These are phyloP conservation scores for Ammospiza caudacuta DNA, from an alignment of 2,113 vertebrate species.

Conservation along the genomic window DNA sequence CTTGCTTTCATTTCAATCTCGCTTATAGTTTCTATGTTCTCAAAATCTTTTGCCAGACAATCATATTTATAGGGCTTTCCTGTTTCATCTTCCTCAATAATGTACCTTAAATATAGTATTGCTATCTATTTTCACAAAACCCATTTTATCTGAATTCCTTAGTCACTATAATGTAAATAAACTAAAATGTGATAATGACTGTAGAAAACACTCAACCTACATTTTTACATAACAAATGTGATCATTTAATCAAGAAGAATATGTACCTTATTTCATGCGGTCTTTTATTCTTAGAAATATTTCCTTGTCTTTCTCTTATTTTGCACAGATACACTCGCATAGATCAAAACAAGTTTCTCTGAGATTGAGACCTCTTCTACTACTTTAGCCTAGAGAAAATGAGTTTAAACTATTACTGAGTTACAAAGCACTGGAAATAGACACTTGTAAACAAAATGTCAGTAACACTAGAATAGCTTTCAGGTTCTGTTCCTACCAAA, in stretches of 20 bases:
- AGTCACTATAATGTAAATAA: neutral
- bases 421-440: slow-evolving; percentile 6
- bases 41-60: too few relatives aligned
- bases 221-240: neutral
- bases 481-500: neutral
- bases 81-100: too few relatives aligned
- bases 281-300: neutral
- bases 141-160: neutral
- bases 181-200: neutral
- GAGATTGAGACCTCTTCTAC: neutral
- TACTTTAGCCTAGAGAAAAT: neutral
- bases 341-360: neutral
- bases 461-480: neutral
- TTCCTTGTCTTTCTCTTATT: neutral
- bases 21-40: too few relatives aligned
- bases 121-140: neutral
- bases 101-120: neutral
- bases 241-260: neutral
- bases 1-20: too few relatives aligned
- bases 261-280: accelerated
- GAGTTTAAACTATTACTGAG: neutral
- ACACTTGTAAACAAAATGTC: neutral
- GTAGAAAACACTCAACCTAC: neutral
- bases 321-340: neutral
- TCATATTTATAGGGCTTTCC: too few relatives aligned